Base-by-base conservation (phyloP, 1,140 invertebrate species). In the Arion vulgaris region DNA sequence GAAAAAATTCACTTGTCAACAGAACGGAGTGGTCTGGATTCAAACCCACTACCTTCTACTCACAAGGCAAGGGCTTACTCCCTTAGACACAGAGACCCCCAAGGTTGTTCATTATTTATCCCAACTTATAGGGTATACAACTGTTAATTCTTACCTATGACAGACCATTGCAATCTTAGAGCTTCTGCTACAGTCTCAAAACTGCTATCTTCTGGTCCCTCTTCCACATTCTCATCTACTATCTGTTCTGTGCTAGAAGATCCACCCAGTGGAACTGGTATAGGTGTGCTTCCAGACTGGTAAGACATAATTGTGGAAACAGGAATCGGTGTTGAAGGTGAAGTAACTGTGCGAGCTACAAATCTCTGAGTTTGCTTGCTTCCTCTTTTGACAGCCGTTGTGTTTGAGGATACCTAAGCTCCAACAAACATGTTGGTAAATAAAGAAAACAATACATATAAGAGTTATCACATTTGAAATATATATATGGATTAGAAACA, bases 181-280 rank as follows among this genome's bases (percentile, higher is more conserved):
- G 90, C 90, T 81, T 91, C 89, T 57, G 90, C 90, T 19, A 91
- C 89, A 23, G 89, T 90, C 51, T 91, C 88, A 87, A 91, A 91
- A 32, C 89, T 85, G 62, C 62, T 86, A 68, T 82, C 82, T 19
- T 53, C 76, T n/a, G 38, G 72, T 32, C 36, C 69, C 41, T 85
- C 80, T 15, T 80, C 68, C 17, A 28, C 38, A 36, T n/a, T 71
- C 39, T 39, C 73, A 0, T 74, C 57, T 4, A 76, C 76, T 34
- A 53, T 38, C 34, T 81, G 74, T 28, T 36, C 34, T 81, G 74
- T n/a, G 13, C 26, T 75, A n/a, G 41, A 75, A 23, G 39, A 11
- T 53, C 23, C 41, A 49, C 23, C 38, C 28, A 32, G 5, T 28
- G 32, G 45, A 57, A 73, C 19, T 13, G 76, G 81, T n/a, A 28